These are phyloP conservation scores for Catharus fuscescens DNA, from an alignment of 2,113 vertebrate genomes.

Conservation along the genomic window DNA sequence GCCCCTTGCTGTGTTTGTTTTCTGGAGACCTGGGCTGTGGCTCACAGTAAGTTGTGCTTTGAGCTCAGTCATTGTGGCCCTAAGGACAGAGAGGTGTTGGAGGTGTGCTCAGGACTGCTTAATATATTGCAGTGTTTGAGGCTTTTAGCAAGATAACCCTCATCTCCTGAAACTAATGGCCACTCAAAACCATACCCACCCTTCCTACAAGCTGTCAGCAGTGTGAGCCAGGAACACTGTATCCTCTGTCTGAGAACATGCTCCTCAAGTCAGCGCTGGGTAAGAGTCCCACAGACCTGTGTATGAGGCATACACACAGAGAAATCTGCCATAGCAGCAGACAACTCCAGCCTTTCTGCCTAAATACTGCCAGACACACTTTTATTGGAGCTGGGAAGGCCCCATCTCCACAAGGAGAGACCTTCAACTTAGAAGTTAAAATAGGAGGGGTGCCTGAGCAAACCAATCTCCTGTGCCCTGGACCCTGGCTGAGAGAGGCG, in stretches of 20 bases:
- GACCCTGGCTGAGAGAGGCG: not conserved
- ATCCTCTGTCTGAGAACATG: not conserved
- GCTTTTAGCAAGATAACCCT: not conserved
- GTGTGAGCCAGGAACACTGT: not conserved
- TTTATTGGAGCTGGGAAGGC: not conserved
- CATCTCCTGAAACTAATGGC: not conserved
- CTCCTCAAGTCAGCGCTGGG: not conserved
- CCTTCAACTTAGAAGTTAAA: not conserved
- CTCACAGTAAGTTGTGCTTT: not conserved
- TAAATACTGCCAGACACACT: not conserved
- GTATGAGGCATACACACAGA: not conserved
- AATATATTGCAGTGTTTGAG: not conserved
- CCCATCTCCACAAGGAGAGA: not conserved
- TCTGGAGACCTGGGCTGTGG: not conserved
- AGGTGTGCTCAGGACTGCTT: not conserved
- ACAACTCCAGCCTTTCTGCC: not conserved
- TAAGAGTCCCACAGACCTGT: not conserved
- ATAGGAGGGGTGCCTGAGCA: not conserved
- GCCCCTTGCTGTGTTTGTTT: not conserved
- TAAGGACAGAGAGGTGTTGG: not conserved
- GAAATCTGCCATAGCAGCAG: not conserved
- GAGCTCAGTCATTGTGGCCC: not conserved
- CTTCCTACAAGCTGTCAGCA: not conserved
- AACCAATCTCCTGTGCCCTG: not conserved
- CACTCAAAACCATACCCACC: not conserved